A percentile compares a stretch with the other conserved stretches of the same genome.
These are phyloP conservation scores for Panulirus ornatus DNA, from an alignment of 1,140 invertebrate genomes.

Conservation along the genomic window DNA sequence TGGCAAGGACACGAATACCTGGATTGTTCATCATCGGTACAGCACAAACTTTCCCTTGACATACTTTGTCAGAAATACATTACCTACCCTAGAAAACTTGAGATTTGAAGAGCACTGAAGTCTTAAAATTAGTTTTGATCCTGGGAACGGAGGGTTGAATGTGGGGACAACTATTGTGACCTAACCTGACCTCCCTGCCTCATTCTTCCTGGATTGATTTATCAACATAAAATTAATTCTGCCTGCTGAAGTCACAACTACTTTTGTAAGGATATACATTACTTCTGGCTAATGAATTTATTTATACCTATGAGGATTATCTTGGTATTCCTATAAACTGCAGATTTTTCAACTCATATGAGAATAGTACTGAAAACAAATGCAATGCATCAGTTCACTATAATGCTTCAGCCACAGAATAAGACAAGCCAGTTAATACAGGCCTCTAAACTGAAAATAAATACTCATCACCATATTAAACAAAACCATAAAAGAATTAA, in stretches of 20 bases:
- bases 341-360: background rate
- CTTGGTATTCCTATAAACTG: background rate
- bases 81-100: slow-evolving; percentile 55
- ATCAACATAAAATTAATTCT: background rate
- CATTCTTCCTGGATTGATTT: slow-evolving; percentile 10
- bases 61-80: slow-evolving; percentile 34
- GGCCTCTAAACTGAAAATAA: background rate
- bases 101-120: slow-evolving; percentile 61
- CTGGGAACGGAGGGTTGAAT: slow-evolving; percentile 54
- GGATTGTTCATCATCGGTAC: background rate
- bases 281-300: background rate
- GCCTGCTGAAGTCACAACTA: background rate
- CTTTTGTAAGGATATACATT: background rate
- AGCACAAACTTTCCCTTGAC: slow-evolving; percentile 32
- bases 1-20: background rate
- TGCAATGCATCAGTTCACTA: background rate
- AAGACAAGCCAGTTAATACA: background rate
- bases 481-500: background rate
- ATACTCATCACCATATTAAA: background rate
- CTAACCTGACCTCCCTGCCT: slow-evolving; percentile 31
- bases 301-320: background rate
- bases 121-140: slow-evolving; percentile 65
- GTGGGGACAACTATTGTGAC: slow-evolving; percentile 32
- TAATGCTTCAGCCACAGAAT: background rate
- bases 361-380: background rate